Base-by-base conservation (phyloP, 2,888 invertebrate species). In the Schizaphis graminum region DNA sequence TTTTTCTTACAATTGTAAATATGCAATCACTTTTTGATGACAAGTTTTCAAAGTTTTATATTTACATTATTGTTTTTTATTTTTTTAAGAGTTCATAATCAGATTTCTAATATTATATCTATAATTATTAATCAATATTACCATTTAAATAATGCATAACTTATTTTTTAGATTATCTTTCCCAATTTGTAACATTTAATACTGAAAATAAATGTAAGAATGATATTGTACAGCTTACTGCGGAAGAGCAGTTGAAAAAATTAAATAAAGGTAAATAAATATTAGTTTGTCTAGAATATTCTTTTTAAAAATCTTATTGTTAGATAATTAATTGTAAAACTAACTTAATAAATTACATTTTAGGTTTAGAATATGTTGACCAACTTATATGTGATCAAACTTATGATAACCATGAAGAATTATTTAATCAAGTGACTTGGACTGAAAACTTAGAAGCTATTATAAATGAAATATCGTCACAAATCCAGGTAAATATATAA, bases 361-460 rank as follows among this genome's bases (percentile, higher is more conserved):
- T 86, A 94, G 94, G 94, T 44, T 91, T 94, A 44, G 61, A 86
- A 67, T 35, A 53, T 91, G 24, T 94, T n/a, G 67, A 91, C 67
- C 57, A 85, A 67, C 61, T 91, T 41, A 94, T 94, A 86, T 87
- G 94, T 87, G 41, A 94, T 11, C 91, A 91, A 41, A 61, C 56
- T 13, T 87, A 67, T 91, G 49, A 87, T 91, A 94, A 94, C 16
- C 91, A 94, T 21, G 53, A 91, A 86, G 91, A 94, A 41, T 87
- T 94, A 91, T 94, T 90, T 47, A 94, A 94, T 26, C 94, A 94
- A 94, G 86, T 94, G 0, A 94, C 91, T 3, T 94, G 94, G 94
- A 91, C 91, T 53, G 94, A 91, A 86, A 94, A 94, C 86, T 86
- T 94, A 26, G 91, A 94, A 91, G 41, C 53, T 41, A 87, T 94